A percentile compares a stretch with the other conserved stretches of the same genome.
Evolutionary conservation across 2,888 invertebrate genomes (phyloP).

Genomic region (Scotopteryx bipunctaria): DNA sequence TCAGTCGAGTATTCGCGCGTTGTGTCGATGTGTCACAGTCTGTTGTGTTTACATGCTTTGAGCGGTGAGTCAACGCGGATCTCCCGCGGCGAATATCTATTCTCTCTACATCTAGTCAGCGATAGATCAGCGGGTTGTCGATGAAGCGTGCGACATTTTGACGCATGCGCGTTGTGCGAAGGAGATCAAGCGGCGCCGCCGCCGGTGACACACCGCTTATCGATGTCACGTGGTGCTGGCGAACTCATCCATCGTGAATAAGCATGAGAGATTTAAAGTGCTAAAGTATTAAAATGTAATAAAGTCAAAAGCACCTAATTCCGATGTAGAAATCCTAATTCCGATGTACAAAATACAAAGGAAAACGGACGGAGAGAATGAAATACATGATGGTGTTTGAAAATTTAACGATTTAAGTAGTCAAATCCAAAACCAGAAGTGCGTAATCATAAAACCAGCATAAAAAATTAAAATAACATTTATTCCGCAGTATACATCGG

Average conservation of each 20-base stretch:
- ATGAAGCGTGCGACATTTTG: slow-evolving; percentile 19
- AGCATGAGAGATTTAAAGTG: neutral
- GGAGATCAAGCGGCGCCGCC: slow-evolving; percentile 27
- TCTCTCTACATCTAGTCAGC: slow-evolving; percentile 11
- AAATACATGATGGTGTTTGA: too few relatives aligned
- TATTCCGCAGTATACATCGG: too few relatives aligned
- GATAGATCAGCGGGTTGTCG: slow-evolving; percentile 7
- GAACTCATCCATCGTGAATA: slow-evolving; percentile 21
- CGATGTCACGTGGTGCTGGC: slow-evolving; percentile 25
- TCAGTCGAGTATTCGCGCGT: too few relatives aligned
- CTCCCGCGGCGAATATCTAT: slow-evolving; percentile 39
- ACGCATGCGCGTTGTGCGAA: slow-evolving; percentile 16
- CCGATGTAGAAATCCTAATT: too few relatives aligned
- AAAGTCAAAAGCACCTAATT: too few relatives aligned
- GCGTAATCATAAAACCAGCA: too few relatives aligned
- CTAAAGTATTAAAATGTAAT: too few relatives aligned
- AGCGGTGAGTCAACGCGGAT: slow-evolving; percentile 48
- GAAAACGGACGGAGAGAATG: too few relatives aligned
- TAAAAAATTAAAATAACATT: too few relatives aligned
- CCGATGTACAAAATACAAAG: too few relatives aligned
- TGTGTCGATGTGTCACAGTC: slow-evolving; percentile 17
- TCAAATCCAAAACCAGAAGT: too few relatives aligned
- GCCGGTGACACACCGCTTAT: slow-evolving; percentile 45
- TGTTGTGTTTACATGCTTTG: neutral
- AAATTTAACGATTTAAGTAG: too few relatives aligned